Evolutionary conservation across 2,797 vertebrate species (phyloP).

Genomic region (Gadopsis marmoratus): DNA sequence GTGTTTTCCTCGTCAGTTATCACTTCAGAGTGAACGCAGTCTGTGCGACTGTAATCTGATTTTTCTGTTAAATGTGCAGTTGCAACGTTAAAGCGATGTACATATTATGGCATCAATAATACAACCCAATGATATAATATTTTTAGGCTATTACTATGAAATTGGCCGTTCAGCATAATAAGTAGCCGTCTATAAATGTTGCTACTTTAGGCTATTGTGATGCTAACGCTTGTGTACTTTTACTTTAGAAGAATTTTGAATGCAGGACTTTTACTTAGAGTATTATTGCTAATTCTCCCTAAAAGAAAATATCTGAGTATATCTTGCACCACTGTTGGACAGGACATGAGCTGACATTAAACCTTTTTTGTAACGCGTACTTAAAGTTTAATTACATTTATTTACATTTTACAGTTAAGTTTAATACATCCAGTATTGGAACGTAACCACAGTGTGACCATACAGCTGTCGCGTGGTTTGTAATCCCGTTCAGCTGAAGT

Average conservation of each 20-base stretch:
- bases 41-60: conserved; percentile 41
- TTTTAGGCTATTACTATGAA: not conserved
- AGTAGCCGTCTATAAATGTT: not conserved
- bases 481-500: conserved; percentile 26
- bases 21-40: conserved; percentile 49
- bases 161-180: not conserved
- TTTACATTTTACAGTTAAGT: too few relatives aligned
- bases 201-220: not conserved
- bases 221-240: not conserved
- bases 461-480: conserved; percentile 21
- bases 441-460: not conserved
- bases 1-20: conserved; percentile 60
- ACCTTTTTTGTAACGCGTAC: not conserved
- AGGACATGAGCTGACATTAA: not conserved
- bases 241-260: not conserved
- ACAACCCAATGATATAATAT: not conserved
- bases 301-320: not conserved
- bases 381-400: not conserved
- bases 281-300: not conserved
- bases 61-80: not conserved
- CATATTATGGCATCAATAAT: not conserved
- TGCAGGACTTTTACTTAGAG: not conserved
- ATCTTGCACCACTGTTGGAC: not conserved
- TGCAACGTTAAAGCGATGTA: not conserved
- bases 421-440: too few relatives aligned